Evolutionary conservation across 2,888 invertebrate genomes (phyloP), one percentile per base, ranked within the genome.

Genomic region (Agrotis puta): DNA sequence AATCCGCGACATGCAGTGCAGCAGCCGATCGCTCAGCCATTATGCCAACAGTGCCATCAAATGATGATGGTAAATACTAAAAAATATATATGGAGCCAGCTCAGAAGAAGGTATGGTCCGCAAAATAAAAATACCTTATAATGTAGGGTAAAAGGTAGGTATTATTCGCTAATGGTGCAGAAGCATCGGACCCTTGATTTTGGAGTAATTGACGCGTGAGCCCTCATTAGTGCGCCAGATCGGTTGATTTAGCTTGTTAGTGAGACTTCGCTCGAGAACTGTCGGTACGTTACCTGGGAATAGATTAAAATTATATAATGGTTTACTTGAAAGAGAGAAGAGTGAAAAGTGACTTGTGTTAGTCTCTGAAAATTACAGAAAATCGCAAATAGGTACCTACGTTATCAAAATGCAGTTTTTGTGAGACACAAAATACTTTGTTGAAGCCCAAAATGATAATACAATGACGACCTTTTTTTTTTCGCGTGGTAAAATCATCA

Each of bases 241-340:
- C 62, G 64, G 61, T 74, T 79, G 79, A 79, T 74, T 74, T 77
- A 74, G 24, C 77, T 63, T 53, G 43, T 63, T 63, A 76, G 70
- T 18, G 51, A 50, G 74, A 39, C 14, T 24, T 33, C 43, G 39
- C 39, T 56, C 20, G 43, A n/a, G 47, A 72, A 13, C 43, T 71
- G 2, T 33, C 56, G 24, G 33, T 33, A 33, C 20, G 47, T 16
- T 39, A 14, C 48, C 18, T 43, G 39, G 11, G 69, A 24, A 39
- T 39, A 33, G 7, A 22, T 3, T 27, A 18, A 54, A n/a, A 14
- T 47, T 16, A 39, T 43, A 7, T 27, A 3, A 1, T 7, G 33
- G 33, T 33, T 33, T 33, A 33, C 7, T 0, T 33, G 33, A 33
- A 33, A 33, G 7, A 33, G 7, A 33, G 33, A 33, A 33, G 7